Base-by-base conservation (phyloP, 1,140 invertebrate species). In the Zaprionus kolodkinae region DNA sequence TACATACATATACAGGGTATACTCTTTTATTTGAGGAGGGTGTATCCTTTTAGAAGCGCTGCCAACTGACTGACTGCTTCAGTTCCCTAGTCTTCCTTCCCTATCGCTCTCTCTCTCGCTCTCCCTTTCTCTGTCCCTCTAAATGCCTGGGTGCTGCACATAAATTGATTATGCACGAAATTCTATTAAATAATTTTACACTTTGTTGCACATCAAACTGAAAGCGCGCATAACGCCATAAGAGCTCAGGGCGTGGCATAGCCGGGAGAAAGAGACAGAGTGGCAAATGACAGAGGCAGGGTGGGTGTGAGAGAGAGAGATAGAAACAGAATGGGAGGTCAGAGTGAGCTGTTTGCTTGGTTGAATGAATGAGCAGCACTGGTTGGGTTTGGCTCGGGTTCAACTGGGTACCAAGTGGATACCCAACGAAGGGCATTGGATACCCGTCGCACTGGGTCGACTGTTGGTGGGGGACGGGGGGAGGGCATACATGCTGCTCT, bases 111-210 rank as follows among this genome's bases (percentile, higher is more conserved):
- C 17, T 48, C 45, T 50, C 3, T 15, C 5, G n/a, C 7, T 17
- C 17, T 5, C 45, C 45, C 45, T 50, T 2, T 4, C 45, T 50
- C 45, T 75, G 52, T 56, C 62, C 68, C 48, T 43, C 36, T 72
- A 50, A 76, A 72, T 76, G 76, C 69, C 71, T 75, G 73, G 64
- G 55, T 78, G 80, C 71, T 91, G 87, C 88, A 91, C 84, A 91
- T 91, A 84, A 91, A 91, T 89, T 90, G 87, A 90, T 91, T 90
- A 90, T 90, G 82, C 86, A 86, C 86, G 66, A 91, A 90, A 90
- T 91, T 91, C 79, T 87, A 91, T 86, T 82, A 81, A 86, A 88
- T 81, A 82, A 91, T 91, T 91, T 89, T 86, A 83, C 89, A 91
- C 84, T 91, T 91, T 89, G 89, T 83, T 91, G 89, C 88, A 88